phyloP scores from a whole-genome alignment of 2,888 invertebrate genomes.

The Mesorhabditis belari region DNA sequence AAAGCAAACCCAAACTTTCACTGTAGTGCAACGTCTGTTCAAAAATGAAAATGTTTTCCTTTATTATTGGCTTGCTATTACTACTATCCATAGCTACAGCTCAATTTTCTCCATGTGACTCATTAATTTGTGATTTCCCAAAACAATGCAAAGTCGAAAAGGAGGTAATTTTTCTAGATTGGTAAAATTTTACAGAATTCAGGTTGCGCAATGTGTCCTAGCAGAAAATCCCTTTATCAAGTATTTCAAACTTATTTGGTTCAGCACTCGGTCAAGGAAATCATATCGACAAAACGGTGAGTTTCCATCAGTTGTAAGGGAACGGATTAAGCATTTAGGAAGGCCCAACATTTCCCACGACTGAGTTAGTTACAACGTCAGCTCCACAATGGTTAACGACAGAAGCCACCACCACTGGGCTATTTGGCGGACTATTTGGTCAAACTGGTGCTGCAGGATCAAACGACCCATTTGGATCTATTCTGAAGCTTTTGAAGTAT shows the following conservation, averaged over 20 bases:
- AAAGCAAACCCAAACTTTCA: too few relatives aligned
- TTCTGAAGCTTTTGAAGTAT: neutral
- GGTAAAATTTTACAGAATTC: too few relatives aligned
- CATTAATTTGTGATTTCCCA: constrained; percentile 32
- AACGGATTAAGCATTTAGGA: too few relatives aligned
- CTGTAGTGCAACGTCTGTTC: too few relatives aligned
- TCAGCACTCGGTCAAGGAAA: too few relatives aligned
- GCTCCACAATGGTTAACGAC: neutral
- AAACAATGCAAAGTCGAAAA: constrained; percentile 27
- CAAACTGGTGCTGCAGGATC: neutral
- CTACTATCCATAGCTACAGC: neutral
- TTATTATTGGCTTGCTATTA: neutral
- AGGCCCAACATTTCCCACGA: neutral
- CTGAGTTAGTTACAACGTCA: neutral
- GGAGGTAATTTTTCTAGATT: too few relatives aligned
- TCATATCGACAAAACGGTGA: too few relatives aligned
- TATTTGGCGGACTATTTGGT: neutral
- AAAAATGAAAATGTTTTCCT: neutral
- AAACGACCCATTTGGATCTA: neutral
- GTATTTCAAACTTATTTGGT: neutral
- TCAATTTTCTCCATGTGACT: constrained; percentile 17
- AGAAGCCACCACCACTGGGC: neutral
- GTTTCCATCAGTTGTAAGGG: too few relatives aligned
- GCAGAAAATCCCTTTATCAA: too few relatives aligned
- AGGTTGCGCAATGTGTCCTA: too few relatives aligned